Evolutionary conservation across 1,140 invertebrate species (phyloP).

Genomic region (Pogonognathellus flavescens): DNA sequence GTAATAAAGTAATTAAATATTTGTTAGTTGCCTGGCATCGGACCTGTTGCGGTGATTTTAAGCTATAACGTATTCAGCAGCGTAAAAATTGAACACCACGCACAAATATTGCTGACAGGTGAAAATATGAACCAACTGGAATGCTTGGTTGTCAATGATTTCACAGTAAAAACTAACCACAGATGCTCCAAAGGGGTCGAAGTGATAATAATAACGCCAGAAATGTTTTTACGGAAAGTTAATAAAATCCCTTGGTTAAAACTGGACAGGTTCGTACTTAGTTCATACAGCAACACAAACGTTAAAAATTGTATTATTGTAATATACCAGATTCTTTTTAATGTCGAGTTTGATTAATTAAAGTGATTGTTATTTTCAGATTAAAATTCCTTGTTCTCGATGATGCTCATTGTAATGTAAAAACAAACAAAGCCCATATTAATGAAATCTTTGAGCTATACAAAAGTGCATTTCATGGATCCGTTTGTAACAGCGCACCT

Average conservation of each 20-base stretch:
- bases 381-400: background rate
- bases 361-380: background rate
- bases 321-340: too few species aligned
- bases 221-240: background rate
- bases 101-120: background rate
- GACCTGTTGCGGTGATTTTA: background rate
- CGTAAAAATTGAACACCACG: background rate
- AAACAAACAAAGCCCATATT: background rate
- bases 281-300: too few species aligned
- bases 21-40: background rate
- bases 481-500: background rate
- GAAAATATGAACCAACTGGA: background rate
- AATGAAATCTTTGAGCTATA: background rate
- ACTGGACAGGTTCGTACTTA: background rate
- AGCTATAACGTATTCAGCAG: background rate
- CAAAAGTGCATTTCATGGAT: background rate
- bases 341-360: background rate
- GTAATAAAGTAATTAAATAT: background rate
- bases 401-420: background rate
- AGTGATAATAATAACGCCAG: background rate
- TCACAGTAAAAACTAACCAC: too few species aligned
- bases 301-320: too few species aligned
- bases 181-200: background rate
- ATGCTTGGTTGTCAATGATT: background rate
- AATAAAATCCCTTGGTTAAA: background rate